Base-by-base conservation (phyloP, 2,113 vertebrate species). In the Scomber japonicus region DNA sequence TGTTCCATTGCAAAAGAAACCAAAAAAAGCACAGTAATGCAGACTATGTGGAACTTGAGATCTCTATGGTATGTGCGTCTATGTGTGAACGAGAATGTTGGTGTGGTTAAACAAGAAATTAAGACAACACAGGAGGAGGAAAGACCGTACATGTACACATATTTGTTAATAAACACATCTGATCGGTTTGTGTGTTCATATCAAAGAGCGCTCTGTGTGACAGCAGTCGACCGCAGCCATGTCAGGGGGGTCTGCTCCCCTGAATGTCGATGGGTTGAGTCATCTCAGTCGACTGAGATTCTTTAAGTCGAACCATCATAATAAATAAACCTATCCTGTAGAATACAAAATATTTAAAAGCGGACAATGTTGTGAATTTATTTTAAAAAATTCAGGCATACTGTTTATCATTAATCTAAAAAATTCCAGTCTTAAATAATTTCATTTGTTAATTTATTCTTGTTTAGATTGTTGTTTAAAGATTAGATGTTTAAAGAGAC, bases 11-110 rank as follows among this genome's bases (percentile, higher is more conserved):
- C 51, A 78, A 61, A 79, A 57, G 31, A 65, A 19, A 27, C 30
- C 31, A 61, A 61, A 35, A 10, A 60, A 50, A 12, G 11, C 4
- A 48, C n/a, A 70, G 57, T 30, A 60, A 11, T 59, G 69, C 64
- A 50, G 62, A 83, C 56, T 17, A 31, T 68, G 78, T 40, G 65
- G 55, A 82, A 85, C 80, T 40, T n/a, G 62, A 80, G 71, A 86
- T 51, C 35, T 69, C 48, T 67, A 24, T 71, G 59, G 60, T 55
- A 17, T 69, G 69, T 74, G 65, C 54, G 27, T 70, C 40, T 69
- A 49, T 55, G 54, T 51, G 60, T 54, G 73, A 13, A 48, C 4
- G n/a, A 15, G 44, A 65, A 67, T 48, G 14, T 49, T 49, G 53
- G 51, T 56, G 61, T 57, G 64, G 69, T 68, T 48, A 24, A 77